These are phyloP conservation scores for Erebia palarica DNA, from an alignment of 2,888 invertebrate genomes.

Conservation along the genomic window DNA sequence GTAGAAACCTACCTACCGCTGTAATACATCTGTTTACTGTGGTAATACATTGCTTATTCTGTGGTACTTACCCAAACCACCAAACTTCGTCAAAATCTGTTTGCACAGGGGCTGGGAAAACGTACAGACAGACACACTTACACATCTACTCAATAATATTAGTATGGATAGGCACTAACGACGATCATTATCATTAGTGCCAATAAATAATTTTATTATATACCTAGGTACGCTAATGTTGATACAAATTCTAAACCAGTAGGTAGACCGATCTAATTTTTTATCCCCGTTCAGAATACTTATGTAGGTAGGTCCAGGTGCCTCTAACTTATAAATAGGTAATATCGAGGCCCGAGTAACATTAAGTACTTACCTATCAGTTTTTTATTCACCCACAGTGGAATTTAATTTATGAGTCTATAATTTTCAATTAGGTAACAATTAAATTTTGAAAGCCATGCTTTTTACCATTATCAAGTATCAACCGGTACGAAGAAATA, in stretches of 20 bases:
- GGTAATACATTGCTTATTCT: no score
- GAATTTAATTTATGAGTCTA: constrained; percentile 35
- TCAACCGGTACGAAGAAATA: constrained; percentile 18
- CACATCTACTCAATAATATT: no score
- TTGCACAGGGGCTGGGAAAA: no score
- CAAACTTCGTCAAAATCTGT: no score
- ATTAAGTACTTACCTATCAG: constrained; percentile 21
- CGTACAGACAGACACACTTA: no score
- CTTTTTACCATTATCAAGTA: constrained; percentile 28
- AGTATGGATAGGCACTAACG: no score
- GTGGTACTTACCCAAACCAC: no score
- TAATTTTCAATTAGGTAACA: constrained; percentile 36
- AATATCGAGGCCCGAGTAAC: constrained; percentile 18
- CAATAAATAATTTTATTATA: constrained; percentile 20
- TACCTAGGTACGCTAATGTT: no score
- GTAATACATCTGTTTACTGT: no score
- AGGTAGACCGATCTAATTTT: constrained; percentile 1
- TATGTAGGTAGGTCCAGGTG: not conserved
- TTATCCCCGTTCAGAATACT: constrained; percentile 14
- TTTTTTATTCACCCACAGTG: constrained; percentile 31
- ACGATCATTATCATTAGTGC: not conserved
- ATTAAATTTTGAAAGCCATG: constrained; percentile 29
- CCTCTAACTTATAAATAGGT: constrained; percentile 20
- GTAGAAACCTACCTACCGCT: no score
- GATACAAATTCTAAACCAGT: constrained; percentile 19